phyloP scores from a whole-genome alignment of 2,113 vertebrate species.

The Oriolus oriolus region DNA sequence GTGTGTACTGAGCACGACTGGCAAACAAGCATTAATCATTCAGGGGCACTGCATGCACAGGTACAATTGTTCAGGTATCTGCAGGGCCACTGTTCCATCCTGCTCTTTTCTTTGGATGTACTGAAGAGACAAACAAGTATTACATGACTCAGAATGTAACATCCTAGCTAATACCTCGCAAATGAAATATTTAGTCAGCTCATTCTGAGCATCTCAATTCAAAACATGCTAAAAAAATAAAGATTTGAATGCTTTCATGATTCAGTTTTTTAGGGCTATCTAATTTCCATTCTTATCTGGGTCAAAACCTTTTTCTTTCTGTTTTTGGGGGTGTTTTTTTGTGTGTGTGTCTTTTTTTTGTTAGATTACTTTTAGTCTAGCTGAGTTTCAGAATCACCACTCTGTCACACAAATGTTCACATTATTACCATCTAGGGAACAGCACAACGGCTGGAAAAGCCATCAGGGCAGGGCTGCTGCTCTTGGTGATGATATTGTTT shows the following conservation, averaged over 20 bases:
- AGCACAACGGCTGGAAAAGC: neutral
- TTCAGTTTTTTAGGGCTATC: neutral
- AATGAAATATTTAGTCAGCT: neutral
- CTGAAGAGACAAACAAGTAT: neutral
- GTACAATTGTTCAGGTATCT: neutral
- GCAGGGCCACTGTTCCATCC: neutral
- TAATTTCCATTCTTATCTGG: neutral
- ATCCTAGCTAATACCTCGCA: neutral
- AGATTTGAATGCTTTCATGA: neutral
- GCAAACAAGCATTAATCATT: neutral
- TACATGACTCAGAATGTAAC: neutral
- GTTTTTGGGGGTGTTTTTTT: neutral
- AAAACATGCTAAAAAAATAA: neutral
- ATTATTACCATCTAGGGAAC: slow-evolving; percentile 2
- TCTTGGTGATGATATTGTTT: slow-evolving; percentile 32
- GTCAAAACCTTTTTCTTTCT: neutral
- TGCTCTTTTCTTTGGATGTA: neutral
- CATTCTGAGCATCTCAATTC: neutral
- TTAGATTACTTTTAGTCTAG: neutral
- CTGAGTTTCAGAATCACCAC: neutral
- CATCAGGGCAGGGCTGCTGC: neutral
- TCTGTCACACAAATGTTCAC: neutral
- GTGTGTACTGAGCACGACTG: neutral
- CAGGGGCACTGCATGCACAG: neutral
- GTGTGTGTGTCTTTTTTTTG: neutral